Evolutionary conservation across 1,140 invertebrate species (phyloP).

Genomic region (Dolichoris vasculosae): DNA sequence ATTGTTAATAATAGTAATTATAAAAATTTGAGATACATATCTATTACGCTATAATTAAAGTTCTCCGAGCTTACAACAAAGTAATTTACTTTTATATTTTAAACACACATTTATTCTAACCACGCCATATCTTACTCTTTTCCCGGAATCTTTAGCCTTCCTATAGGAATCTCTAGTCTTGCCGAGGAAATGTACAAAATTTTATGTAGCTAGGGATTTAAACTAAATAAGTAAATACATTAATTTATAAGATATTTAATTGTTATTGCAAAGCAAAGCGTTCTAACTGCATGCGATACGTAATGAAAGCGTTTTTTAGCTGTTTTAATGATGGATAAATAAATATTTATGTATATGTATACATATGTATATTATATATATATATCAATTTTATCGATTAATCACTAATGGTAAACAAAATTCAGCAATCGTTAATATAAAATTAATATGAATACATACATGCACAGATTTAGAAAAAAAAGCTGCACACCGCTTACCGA

Average conservation of each 20-base stretch:
- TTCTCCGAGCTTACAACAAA: neutral
- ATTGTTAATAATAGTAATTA: neutral
- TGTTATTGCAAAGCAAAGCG: slow-evolving; percentile 29
- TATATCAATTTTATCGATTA: no score
- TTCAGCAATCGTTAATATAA: neutral
- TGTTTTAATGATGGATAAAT: neutral
- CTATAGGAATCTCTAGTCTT: slow-evolving; percentile 8
- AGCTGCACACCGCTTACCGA: slow-evolving; percentile 46
- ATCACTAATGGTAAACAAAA: neutral
- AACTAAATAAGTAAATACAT: neutral
- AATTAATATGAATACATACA: neutral
- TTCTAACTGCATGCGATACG: neutral
- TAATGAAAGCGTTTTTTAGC: neutral
- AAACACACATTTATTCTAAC: slow-evolving; percentile 2
- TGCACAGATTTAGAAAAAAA: slow-evolving; percentile 3
- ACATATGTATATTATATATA: neutral
- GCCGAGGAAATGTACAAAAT: neutral
- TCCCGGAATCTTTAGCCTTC: slow-evolving; percentile 1
- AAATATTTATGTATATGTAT: neutral
- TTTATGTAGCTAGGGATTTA: neutral
- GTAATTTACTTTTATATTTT: neutral
- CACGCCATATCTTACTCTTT: neutral
- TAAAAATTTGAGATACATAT: neutral
- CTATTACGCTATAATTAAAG: neutral
- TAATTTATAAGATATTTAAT: neutral